Conservation (phyloP, 2,113 vertebrate genomes). For the Dromaius novaehollandiae region DNA sequence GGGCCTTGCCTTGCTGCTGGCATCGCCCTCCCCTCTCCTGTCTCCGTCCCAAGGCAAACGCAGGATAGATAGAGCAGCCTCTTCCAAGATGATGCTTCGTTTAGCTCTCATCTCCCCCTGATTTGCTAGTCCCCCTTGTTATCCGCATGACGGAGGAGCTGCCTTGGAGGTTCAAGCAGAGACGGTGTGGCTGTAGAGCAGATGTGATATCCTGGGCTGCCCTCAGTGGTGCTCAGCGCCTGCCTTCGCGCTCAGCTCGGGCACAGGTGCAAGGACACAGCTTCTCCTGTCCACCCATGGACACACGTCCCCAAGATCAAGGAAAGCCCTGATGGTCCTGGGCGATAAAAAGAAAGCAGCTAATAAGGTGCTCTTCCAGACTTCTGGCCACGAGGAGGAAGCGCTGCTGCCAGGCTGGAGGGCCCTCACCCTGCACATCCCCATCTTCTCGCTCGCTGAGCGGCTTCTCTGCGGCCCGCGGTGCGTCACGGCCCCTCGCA, state of each 20-base stretch:
- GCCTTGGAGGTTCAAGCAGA: background rate
- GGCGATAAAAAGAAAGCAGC: background rate
- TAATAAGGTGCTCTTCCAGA: background rate
- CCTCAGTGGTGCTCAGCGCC: rapidly evolving
- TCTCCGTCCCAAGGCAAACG: background rate
- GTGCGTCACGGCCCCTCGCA: rapidly evolving
- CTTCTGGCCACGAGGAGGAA: background rate
- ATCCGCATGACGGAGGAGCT: constrained; percentile 34
- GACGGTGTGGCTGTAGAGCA: background rate
- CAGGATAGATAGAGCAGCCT: background rate
- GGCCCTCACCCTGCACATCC: rapidly evolving
- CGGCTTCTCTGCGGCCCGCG: rapidly evolving
- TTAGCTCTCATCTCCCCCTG: constrained; percentile 14
- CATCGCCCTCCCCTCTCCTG: background rate
- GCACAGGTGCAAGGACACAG: background rate
- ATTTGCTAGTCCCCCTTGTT: constrained; percentile 31
- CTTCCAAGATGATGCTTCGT: background rate
- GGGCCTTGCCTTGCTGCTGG: background rate
- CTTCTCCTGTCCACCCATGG: background rate
- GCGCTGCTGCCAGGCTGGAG: background rate
- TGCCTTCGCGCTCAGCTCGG: background rate
- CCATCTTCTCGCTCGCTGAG: background rate
- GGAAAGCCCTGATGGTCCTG: background rate
- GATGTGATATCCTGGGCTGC: background rate
- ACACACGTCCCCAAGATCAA: rapidly evolving